These are phyloP conservation scores for Apamea epomidion DNA, from an alignment of 2,888 invertebrate species.

Conservation along the genomic window DNA sequence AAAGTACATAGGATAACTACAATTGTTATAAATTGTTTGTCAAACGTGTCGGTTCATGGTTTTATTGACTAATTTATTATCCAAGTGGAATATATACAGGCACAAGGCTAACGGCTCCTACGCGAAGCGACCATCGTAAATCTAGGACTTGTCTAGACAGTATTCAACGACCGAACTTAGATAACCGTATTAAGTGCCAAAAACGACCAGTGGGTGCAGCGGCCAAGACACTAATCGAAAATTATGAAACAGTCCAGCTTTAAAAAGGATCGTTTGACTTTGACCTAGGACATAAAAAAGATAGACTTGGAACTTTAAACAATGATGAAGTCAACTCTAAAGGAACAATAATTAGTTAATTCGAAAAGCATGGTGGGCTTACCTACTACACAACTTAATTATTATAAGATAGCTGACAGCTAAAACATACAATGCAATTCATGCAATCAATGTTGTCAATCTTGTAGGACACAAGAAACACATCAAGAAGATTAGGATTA, in stretches of 20 bases:
- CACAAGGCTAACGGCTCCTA: constrained; percentile 88
- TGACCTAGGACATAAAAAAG: constrained; percentile 27
- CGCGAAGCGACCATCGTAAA: constrained; percentile 85
- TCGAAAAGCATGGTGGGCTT: neutral
- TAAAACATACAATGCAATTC: neutral
- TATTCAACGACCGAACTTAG: constrained; percentile 65
- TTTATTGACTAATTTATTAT: constrained; percentile 78
- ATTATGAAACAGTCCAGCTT: constrained; percentile 58
- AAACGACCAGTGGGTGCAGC: constrained; percentile 74
- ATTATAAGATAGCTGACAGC: neutral
- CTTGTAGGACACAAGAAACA: neutral
- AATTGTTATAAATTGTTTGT: constrained; percentile 77
- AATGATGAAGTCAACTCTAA: neutral
- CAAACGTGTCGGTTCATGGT: constrained; percentile 76
- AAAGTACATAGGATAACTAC: constrained; percentile 67
- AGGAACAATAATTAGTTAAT: neutral
- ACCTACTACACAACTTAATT: neutral
- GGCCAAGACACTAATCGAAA: constrained; percentile 60
- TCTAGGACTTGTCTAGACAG: constrained; percentile 79
- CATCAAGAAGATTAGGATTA: neutral
- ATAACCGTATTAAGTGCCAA: constrained; percentile 76
- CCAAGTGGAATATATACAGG: constrained; percentile 73
- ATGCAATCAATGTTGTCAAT: neutral
- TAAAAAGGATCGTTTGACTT: constrained; percentile 30
- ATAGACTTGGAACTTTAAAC: neutral